These are phyloP conservation scores for Camelus dromedarius DNA, from an alignment of 2,113 vertebrate genomes.

Conservation along the genomic window DNA sequence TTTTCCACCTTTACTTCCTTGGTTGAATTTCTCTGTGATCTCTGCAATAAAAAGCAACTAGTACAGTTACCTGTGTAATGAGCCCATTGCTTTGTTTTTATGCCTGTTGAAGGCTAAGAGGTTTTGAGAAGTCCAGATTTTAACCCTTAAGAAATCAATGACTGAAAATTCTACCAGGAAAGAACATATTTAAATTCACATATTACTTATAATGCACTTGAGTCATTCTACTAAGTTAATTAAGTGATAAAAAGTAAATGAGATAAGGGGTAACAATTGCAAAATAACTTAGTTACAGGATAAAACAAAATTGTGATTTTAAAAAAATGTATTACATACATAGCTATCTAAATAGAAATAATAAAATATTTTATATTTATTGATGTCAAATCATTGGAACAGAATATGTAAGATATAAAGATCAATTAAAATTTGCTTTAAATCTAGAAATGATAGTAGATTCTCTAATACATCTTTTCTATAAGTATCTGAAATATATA, in stretches of 20 bases:
- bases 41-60: background rate
- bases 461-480: background rate
- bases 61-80: background rate
- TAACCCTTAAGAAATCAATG: background rate
- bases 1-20: background rate
- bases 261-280: background rate
- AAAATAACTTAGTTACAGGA: background rate
- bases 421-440: background rate
- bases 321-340: background rate
- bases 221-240: background rate
- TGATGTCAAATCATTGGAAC: background rate
- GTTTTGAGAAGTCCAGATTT: background rate
- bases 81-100: background rate
- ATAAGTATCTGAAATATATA: background rate
- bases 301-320: background rate
- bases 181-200: constrained; percentile 28
- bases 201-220: background rate
- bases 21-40: background rate
- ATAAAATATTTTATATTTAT: background rate
- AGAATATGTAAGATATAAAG: background rate
- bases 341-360: background rate
- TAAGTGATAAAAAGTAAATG: background rate
- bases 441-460: background rate
- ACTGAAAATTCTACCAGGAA: background rate
- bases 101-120: background rate